Percentiles rank a stretch among this genome's conserved stretches.
Evolutionary conservation across 2,888 invertebrate species (phyloP).

Genomic region (Tetranychus truncatus): DNA sequence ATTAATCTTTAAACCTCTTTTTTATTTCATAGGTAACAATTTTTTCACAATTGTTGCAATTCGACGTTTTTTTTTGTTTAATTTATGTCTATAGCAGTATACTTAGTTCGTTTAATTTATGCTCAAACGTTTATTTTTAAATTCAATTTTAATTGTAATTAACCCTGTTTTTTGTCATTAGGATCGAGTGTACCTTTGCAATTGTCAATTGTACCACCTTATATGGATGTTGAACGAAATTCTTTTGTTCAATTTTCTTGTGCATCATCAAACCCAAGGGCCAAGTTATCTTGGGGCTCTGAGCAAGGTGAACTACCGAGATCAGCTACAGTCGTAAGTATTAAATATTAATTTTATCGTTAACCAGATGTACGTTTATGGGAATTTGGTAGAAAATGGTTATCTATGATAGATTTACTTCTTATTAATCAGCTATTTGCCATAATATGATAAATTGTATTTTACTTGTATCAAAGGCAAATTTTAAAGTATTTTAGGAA

Average conservation of each 20-base stretch:
- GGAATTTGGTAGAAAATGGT: too few species aligned
- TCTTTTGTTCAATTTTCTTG: neutral
- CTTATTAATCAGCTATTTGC: too few species aligned
- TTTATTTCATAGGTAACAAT: too few species aligned
- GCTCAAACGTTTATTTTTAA: neutral
- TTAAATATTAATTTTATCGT: neutral
- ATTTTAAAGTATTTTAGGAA: neutral
- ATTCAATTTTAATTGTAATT: neutral
- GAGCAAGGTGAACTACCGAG: neutral
- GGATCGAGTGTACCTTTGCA: neutral
- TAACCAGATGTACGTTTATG: too few species aligned
- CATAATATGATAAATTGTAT: too few species aligned
- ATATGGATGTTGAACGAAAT: neutral
- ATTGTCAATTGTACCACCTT: neutral
- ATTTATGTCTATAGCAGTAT: neutral
- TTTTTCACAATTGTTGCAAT: too few species aligned
- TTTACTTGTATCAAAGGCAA: too few species aligned
- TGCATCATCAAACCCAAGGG: neutral
- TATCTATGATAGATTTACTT: too few species aligned
- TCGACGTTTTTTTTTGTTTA: neutral
- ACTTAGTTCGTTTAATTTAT: neutral
- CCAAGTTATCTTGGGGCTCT: neutral
- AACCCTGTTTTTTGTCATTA: neutral
- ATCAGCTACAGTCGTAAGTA: neutral
- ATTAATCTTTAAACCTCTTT: neutral